Evolutionary conservation across 2,113 vertebrate genomes (phyloP), one percentile per base, ranked within the genome.

Genomic region (Apteryx mantelli): DNA sequence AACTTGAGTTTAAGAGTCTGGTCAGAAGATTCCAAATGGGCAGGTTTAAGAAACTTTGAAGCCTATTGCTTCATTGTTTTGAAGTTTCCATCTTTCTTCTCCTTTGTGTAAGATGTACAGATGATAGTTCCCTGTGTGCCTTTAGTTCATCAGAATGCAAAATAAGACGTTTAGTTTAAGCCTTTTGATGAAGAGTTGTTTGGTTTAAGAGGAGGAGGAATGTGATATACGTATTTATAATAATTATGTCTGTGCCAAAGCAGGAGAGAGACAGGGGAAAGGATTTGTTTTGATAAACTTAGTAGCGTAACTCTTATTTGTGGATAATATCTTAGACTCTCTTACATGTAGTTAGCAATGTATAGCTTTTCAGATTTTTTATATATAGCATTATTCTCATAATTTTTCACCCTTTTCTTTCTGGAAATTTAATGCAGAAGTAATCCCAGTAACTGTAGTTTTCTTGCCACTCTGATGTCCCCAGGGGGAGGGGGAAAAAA

Each of bases 221-320:
- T 70, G 38, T 82, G 32, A 44, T 85, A 32, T 25, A 63, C 0
- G 3, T 71, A 77, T 93, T 91, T 83, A 75, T 90, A 95, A 91
- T 77, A 81, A 83, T 71, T 52, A 1, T 55, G 13, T 30, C 52
- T 55, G 60, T 86, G 60, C 82, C 24, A 34, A 90, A 60, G 75
- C 6, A 7, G 60, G 40, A 86, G 91, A 80, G 87, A 95, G 82
- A 90, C 88, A 58, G 88, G 89, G 70, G 68, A 91, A 88, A 80
- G 36, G 50, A 58, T 91, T 93, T 91, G 60, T 64, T 93, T 93
- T 91, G 80, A 93, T 88, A 82, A 95, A 93, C 82, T 86, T 82
- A 73, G 70, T 91, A 82, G 71, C 91, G n/a, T 82, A 66, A 53
- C 56, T 91, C 66, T 86, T 75, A 26, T 12, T 52, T 65, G 53